phyloP scores from a whole-genome alignment of 1,140 invertebrate genomes.

The Gyrodactylus salaris region DNA sequence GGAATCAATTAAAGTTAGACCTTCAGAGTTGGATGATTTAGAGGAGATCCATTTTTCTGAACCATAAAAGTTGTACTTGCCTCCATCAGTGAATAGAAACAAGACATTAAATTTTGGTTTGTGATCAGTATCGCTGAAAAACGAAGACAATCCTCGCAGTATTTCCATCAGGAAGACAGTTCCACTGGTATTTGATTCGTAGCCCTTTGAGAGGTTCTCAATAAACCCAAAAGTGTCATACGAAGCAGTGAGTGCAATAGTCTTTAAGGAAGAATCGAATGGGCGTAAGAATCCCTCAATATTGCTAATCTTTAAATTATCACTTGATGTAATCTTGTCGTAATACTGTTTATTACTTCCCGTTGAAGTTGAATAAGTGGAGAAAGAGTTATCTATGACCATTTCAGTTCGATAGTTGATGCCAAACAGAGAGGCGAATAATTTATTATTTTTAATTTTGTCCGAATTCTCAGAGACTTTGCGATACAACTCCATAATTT shows the following conservation, averaged over 20 bases:
- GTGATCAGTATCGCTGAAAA: slow-evolving; percentile 45
- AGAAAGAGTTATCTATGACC: neutral
- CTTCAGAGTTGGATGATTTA: slow-evolving; percentile 34
- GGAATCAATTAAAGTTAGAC: neutral
- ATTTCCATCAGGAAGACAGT: slow-evolving; percentile 53
- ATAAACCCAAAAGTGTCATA: neutral
- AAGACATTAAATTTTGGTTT: slow-evolving; percentile 50
- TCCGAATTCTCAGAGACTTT: neutral
- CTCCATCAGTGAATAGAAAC: slow-evolving; percentile 57
- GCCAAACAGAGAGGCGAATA: neutral
- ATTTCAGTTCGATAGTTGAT: neutral
- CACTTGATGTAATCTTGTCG: neutral
- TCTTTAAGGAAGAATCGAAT: neutral
- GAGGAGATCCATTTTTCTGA: slow-evolving; percentile 83
- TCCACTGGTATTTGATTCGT: slow-evolving; percentile 70
- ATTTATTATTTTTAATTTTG: neutral
- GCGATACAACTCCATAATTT: neutral
- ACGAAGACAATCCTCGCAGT: slow-evolving; percentile 46
- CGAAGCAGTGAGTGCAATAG: slow-evolving; percentile 7
- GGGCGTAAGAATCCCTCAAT: neutral
- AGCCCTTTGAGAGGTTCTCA: slow-evolving; percentile 39
- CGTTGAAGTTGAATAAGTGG: neutral
- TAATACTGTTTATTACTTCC: neutral
- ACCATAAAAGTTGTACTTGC: slow-evolving; percentile 74
- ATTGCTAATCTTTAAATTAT: neutral